phyloP scores from a whole-genome alignment of 2,113 vertebrate species.

The Fukomys damarensis region DNA sequence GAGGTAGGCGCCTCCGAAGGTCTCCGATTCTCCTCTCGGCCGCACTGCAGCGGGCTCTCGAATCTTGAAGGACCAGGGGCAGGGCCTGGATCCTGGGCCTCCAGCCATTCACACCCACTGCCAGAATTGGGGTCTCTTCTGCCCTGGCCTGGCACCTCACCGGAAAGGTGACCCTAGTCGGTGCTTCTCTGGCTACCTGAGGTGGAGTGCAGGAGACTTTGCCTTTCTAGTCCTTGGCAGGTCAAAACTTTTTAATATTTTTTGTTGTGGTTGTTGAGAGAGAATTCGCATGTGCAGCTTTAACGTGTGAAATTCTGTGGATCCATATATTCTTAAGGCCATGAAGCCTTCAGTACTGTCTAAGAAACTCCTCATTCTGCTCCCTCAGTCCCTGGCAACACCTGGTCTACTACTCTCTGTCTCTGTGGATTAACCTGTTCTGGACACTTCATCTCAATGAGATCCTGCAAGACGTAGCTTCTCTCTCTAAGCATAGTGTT shows the following conservation, averaged over 20 bases:
- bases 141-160: not conserved
- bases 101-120: no score
- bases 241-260: not conserved
- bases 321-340: not conserved
- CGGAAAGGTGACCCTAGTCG: not conserved
- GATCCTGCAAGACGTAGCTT: rapidly evolving
- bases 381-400: not conserved
- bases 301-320: not conserved
- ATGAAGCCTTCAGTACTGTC: no score
- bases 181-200: not conserved
- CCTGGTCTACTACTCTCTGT: not conserved
- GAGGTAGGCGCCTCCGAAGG: not conserved
- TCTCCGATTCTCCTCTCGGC: no score
- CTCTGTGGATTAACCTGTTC: not conserved
- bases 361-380: not conserved
- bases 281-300: not conserved
- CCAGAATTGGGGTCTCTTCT: not conserved
- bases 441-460: not conserved
- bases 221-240: not conserved
- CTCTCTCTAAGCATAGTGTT: not conserved
- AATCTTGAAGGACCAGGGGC: not conserved
- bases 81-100: not conserved
- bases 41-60: rapidly evolving
- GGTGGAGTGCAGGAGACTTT: rapidly evolving
- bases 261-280: not conserved